Percentiles rank a stretch among this genome's conserved stretches.
phyloP scores from a whole-genome alignment of 2,797 vertebrate species.

The Enteromius trimaculatus region DNA sequence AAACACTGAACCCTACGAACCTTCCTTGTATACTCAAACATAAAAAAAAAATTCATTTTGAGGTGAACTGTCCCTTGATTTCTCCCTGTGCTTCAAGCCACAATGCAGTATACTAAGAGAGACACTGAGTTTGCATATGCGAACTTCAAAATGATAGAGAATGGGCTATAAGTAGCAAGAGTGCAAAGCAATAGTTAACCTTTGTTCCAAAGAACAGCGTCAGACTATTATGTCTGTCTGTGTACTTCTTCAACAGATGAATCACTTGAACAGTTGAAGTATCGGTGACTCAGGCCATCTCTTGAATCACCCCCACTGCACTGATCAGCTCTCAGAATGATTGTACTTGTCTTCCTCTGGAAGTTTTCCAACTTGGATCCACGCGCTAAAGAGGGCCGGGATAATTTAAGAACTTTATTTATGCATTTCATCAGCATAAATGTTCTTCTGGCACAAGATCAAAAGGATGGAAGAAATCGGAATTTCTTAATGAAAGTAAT shows the following conservation, averaged over 20 bases:
- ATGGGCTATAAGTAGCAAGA: slow-evolving; percentile 9
- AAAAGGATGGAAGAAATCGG: slow-evolving; percentile 81
- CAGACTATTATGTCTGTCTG: slow-evolving; percentile 37
- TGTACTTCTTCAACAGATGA: slow-evolving; percentile 61
- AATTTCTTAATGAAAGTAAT: slow-evolving; percentile 88
- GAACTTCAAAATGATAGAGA: slow-evolving; percentile 6
- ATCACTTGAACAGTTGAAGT: slow-evolving; percentile 52
- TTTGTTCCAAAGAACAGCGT: slow-evolving; percentile 30
- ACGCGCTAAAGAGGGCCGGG: slow-evolving; percentile 74
- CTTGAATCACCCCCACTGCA: slow-evolving; percentile 70
- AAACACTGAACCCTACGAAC: neutral
- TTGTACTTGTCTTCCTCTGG: slow-evolving; percentile 80
- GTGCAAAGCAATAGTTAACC: slow-evolving; percentile 33
- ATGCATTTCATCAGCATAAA: slow-evolving; percentile 87
- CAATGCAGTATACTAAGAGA: neutral
- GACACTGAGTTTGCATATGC: neutral
- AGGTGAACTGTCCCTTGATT: neutral
- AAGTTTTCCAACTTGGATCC: slow-evolving; percentile 79
- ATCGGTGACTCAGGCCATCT: slow-evolving; percentile 66
- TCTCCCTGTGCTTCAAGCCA: neutral
- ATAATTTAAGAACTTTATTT: slow-evolving; percentile 85
- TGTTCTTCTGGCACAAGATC: slow-evolving; percentile 84
- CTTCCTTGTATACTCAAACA: neutral
- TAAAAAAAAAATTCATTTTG: too few species aligned
- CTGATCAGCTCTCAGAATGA: slow-evolving; percentile 78